Percentiles rank a stretch among this genome's conserved stretches.
These are phyloP conservation scores for Tachina grossa DNA, from an alignment of 2,888 invertebrate genomes.

Conservation along the genomic window DNA sequence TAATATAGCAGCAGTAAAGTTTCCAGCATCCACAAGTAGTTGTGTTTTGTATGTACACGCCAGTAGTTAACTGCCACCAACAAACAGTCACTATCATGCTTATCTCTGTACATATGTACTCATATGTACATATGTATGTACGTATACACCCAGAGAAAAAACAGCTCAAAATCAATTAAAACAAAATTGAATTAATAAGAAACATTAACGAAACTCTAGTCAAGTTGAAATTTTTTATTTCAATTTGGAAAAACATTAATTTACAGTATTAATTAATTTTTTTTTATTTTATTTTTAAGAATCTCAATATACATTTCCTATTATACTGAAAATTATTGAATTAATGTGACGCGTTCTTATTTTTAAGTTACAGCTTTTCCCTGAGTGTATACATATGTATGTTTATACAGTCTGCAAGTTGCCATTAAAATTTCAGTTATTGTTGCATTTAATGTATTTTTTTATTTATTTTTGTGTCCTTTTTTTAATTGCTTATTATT, in stretches of 20 bases:
- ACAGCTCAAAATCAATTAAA: too few relatives aligned
- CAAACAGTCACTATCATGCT: neutral
- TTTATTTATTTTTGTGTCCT: slow-evolving; percentile 38
- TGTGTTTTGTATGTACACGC: neutral
- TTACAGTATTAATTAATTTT: too few relatives aligned
- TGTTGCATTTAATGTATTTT: slow-evolving; percentile 63
- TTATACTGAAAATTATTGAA: too few relatives aligned
- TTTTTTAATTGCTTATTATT: slow-evolving; percentile 76
- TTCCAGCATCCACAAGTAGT: slow-evolving; percentile 13
- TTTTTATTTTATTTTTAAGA: too few relatives aligned
- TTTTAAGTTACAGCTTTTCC: too few relatives aligned
- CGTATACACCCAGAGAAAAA: too few relatives aligned
- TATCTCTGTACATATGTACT: neutral
- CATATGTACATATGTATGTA: slow-evolving; percentile 1
- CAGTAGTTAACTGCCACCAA: neutral
- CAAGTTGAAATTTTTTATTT: too few relatives aligned
- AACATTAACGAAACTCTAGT: too few relatives aligned
- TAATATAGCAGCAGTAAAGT: neutral
- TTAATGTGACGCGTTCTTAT: too few relatives aligned
- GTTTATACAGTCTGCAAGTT: neutral
- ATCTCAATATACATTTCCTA: too few relatives aligned
- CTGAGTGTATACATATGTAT: neutral
- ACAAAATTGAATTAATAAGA: too few relatives aligned
- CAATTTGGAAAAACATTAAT: too few relatives aligned
- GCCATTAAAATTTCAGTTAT: slow-evolving; percentile 34